Evolutionary conservation across 2,113 vertebrate species (phyloP).

Genomic region (Entelurus aequoreus): DNA sequence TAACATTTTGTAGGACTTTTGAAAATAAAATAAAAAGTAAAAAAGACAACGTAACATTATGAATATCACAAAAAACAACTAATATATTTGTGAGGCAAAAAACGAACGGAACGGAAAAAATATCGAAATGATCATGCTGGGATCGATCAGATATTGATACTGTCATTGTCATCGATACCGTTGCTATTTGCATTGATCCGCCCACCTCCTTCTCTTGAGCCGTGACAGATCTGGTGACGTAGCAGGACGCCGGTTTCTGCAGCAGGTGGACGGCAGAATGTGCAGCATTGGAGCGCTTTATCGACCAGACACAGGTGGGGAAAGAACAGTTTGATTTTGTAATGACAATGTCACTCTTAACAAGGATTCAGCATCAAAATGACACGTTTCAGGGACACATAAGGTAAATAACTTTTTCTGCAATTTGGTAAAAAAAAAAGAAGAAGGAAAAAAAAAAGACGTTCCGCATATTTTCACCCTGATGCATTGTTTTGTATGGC

Average conservation of each 20-base stretch:
- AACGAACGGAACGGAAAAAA: too few relatives aligned
- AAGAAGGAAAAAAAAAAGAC: constrained; percentile 9
- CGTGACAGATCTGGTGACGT: background rate
- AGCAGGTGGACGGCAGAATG: constrained; percentile 1
- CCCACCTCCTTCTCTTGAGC: background rate
- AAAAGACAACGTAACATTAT: too few relatives aligned
- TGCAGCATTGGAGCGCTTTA: background rate
- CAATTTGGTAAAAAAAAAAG: background rate
- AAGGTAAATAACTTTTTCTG: constrained; percentile 10
- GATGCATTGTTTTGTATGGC: constrained; percentile 1
- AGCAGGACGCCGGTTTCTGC: background rate
- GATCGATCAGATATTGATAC: too few relatives aligned
- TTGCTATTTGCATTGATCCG: too few relatives aligned
- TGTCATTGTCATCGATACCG: too few relatives aligned
- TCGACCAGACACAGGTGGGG: background rate
- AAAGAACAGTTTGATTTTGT: background rate
- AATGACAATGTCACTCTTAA: background rate
- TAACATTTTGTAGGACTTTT: too few relatives aligned
- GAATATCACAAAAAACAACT: too few relatives aligned
- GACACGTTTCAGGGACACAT: background rate
- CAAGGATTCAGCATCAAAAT: constrained; percentile 4
- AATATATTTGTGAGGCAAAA: too few relatives aligned
- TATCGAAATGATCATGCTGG: too few relatives aligned
- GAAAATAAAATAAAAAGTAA: too few relatives aligned
- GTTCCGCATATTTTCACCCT: constrained; percentile 5